Evolutionary conservation across 2,888 invertebrate species (phyloP), one percentile per base, ranked within the genome.

Genomic region (Cerastoderma edule): DNA sequence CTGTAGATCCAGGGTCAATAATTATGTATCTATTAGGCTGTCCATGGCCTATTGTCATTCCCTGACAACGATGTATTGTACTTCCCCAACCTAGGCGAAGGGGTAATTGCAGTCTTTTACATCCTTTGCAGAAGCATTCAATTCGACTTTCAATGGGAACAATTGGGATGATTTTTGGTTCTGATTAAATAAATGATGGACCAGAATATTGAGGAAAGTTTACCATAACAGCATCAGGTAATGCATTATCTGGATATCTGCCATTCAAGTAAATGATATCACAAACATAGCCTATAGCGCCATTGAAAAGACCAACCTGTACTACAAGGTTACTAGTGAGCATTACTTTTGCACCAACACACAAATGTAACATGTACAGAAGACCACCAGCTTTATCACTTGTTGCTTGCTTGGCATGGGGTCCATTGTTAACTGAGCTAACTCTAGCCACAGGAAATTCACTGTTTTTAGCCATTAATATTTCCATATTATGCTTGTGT

Each of bases 31-130:
- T 28, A 35, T 77, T 77, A 10, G 67, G 2, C 60, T 85, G 77
- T 5, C 72, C 77, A 16, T 70, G 5, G 4, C 83, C 85, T 30
- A 84, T 83, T 2, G 85, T 84, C 84, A 85, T 84, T 0, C 85
- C 83, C 64, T 85, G 84, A 57, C 85, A 84, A 6, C 60, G 32
- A 33, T 85, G 84, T 13, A 83, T 83, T 16, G 84, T 83, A 3
- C 78, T 77, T 24, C 69, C 84, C 84, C 83, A 82, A 5, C 80
- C 82, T 24, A 84, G 68, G 5, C 75, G 33, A 5, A 85, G 44
- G 6, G 84, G 84, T 16, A 83, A 57, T 57, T 83, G 83, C 39
- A 53, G 69, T 32, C 80, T 46, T 54, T 67, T 76, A 27, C 83
- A 83, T n/a, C 10, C 19, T 30, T 71, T 39, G 53, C 83, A 83